Base-by-base conservation (phyloP, 1,140 invertebrate species). In the Eupeodes corollae region DNA sequence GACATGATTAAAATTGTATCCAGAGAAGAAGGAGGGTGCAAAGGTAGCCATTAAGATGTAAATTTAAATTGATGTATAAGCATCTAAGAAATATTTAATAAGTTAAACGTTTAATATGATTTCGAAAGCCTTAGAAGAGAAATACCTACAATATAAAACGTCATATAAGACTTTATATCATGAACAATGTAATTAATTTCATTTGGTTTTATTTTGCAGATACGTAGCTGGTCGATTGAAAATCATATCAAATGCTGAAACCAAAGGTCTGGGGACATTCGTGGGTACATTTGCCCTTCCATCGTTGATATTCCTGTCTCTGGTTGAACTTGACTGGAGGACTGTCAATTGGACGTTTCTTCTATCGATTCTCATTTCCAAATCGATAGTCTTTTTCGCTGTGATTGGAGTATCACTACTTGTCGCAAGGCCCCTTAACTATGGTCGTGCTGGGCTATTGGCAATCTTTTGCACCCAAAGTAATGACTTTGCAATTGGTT, bases 401-500 rank as follows among this genome's bases (percentile, higher is more conserved):
- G 92, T 97, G 6, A 75, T 86, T 11, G 57, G 86, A 18, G 72
- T 95, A 12, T 88, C 86, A 3, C 55, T 93, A 44, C 59, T 95
- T 26, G 78, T 91, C 14, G 82, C 83, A 8, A 80, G 82, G 66
- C 86, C 88, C 8, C 63, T 82, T 6, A 86, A 92, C 70, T 76
- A 85, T 48, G 88, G 86, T 12, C 79, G 83, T 57, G 88, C 89
- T 45, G 93, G 91, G 13, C 73, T 97, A 16, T 92, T 88, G 76
- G 88, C 88, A 18, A 97, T 98, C 56, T 96, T 97, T 68, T 88
- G 86, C 41, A 97, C 93, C 0, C 92, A 97, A 64, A 94, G 90
- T 63, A 98, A 98, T 78, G 94, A 98, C 71, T 97, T 98, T 77
- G 94, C 94, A 41, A 80, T 98, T 55, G 93, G 93, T 49, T 95